These are phyloP conservation scores for Phataginus tetradactyla DNA, from an alignment of 2,797 vertebrate species.

Conservation along the genomic window DNA sequence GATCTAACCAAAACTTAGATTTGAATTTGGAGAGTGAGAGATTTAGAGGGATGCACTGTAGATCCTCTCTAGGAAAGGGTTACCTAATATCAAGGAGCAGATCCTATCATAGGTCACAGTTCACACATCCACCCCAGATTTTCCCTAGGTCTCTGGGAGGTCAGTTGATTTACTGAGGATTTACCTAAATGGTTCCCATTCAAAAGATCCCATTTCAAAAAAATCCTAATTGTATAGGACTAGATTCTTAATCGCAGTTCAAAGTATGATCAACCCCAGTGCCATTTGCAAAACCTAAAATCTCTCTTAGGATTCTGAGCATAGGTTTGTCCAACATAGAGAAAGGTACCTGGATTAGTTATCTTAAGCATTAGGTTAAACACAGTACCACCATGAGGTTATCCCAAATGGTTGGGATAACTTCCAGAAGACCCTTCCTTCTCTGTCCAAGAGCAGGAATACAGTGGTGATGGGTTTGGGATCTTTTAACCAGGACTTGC, in stretches of 20 bases:
- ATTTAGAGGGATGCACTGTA: not conserved
- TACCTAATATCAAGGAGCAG: not conserved
- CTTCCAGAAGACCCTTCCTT: not conserved
- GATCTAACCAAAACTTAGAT: not conserved
- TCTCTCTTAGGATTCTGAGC: not conserved
- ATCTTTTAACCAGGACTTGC: not conserved
- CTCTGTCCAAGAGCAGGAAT: not conserved
- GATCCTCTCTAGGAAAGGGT: not conserved
- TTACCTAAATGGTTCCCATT: not conserved
- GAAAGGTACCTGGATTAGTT: not conserved
- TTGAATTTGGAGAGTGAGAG: not conserved
- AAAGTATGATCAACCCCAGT: not conserved
- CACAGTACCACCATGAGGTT: not conserved
- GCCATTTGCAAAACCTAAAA: not conserved
- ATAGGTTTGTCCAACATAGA: not conserved
- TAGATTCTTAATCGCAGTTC: not conserved
- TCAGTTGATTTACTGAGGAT: not conserved
- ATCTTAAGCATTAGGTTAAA: not conserved
- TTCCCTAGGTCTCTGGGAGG: not conserved
- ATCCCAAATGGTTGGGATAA: not conserved
- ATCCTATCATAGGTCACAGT: not conserved
- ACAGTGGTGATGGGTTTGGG: not conserved
- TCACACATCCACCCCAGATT: not conserved
- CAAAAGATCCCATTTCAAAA: slow-evolving; percentile 5
- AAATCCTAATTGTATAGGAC: not conserved